These are phyloP conservation scores for Zhuqinia jingwanae DNA, from an alignment of 2,888 invertebrate genomes.

Conservation along the genomic window DNA sequence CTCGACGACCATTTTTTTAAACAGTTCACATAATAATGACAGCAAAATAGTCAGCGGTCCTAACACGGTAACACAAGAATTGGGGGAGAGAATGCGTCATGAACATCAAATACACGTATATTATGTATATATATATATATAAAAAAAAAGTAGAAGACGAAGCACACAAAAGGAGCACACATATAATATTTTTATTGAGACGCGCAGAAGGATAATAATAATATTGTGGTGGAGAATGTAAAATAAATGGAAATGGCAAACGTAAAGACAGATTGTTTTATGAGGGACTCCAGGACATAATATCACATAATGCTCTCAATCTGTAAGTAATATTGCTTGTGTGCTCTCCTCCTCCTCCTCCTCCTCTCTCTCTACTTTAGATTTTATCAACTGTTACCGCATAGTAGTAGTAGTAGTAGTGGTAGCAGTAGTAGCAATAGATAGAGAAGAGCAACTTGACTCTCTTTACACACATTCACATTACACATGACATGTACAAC, in stretches of 20 bases:
- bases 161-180: too few relatives aligned
- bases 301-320: slow-evolving; percentile 58
- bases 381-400: slow-evolving; percentile 51
- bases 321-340: slow-evolving; percentile 41
- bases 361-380: too few relatives aligned
- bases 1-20: too few relatives aligned
- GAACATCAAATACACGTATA: background rate
- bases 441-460: slow-evolving; percentile 1
- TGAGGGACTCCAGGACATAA: slow-evolving; percentile 57
- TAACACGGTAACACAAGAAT: slow-evolving; percentile 51
- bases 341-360: background rate
- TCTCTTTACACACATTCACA: too few relatives aligned
- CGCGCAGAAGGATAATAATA: slow-evolving; percentile 8
- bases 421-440: too few relatives aligned
- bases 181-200: slow-evolving; percentile 7
- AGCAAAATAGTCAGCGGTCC: slow-evolving; percentile 55
- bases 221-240: slow-evolving; percentile 26
- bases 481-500: background rate
- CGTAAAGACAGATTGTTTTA: slow-evolving; percentile 69
- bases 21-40: slow-evolving; percentile 40
- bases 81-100: slow-evolving; percentile 4
- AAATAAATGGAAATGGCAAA: slow-evolving; percentile 46
- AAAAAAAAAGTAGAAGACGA: too few relatives aligned
- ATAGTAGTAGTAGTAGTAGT: too few relatives aligned
- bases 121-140: too few relatives aligned